Percentiles rank a stretch among this genome's conserved stretches.
Evolutionary conservation across 64 coral and sea anemone species (phyloP).

Genomic region (Anthopleura sola): DNA sequence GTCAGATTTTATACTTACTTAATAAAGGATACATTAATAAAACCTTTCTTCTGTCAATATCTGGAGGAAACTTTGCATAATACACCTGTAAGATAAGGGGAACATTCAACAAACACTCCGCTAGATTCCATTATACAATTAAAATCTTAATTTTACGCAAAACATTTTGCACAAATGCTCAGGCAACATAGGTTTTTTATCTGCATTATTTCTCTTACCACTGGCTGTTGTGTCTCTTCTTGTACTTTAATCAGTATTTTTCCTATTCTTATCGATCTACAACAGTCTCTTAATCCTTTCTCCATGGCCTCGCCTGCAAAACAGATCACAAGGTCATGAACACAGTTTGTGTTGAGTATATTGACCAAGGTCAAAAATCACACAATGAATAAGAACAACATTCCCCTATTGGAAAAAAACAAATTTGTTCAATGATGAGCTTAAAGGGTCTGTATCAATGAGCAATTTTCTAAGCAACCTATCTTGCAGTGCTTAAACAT

Average conservation of each 20-base stretch:
- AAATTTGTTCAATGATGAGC: no score
- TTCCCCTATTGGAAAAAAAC: no score
- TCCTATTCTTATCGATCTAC: constrained; percentile 94
- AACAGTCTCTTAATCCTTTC: constrained; percentile 93
- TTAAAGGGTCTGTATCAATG: no score
- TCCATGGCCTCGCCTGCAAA: constrained; percentile 96
- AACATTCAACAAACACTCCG: not conserved
- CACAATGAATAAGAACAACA: no score
- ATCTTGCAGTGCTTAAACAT: no score
- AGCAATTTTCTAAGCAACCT: no score
- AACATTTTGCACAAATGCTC: no score
- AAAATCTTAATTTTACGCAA: no score
- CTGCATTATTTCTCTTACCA: constrained; percentile 24
- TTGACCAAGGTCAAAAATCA: no score
- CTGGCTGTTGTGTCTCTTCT: constrained; percentile 60
- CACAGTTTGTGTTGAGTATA: not conserved
- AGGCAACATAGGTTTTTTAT: no score
- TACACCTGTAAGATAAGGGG: constrained; percentile 65
- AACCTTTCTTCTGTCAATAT: constrained; percentile 87
- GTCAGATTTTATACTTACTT: constrained; percentile 56
- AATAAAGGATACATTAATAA: constrained; percentile 94
- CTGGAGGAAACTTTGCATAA: constrained; percentile 96
- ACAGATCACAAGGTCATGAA: not conserved
- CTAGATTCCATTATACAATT: no score
- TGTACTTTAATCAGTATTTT: constrained; percentile 91